Evolutionary conservation across 2,888 invertebrate genomes (phyloP), one percentile per base, ranked within the genome.

Genomic region (Meiosimyza platycephala): DNA sequence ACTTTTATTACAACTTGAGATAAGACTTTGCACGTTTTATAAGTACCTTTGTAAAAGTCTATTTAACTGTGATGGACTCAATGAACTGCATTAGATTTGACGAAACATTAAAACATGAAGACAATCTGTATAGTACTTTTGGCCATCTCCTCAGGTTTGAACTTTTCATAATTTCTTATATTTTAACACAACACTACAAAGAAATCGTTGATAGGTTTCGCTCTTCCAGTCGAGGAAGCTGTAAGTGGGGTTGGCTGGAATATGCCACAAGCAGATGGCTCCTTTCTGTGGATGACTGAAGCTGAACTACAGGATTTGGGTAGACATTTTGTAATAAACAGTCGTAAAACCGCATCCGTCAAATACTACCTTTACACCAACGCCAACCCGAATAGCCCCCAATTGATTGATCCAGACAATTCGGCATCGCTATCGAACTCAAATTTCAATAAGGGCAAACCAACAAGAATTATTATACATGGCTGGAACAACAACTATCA

Each of bases 401-500:
- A 76, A 12, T 16, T 59, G n/a, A 47, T 79, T 15, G 62, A 28
- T 6, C 2, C 33, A 0, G 63, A 51, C 40, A 52, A 74, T 51
- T n/a, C 15, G 1, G 12, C 12, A 1, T 47, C 68, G 0, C 67
- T 78, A n/a, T 16, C 15, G 16, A 63, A 60, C 4, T 74, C 79
- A 0, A 28, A 74, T 15, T 79, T 78, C 64, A 76, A 78, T 54
- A 71, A 60, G 51, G 47, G 62, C 6, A n/a, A 72, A 50, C 76
- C 77, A 63, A 78, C 78, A 1, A 73, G 80, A 52, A 71, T 82
- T 52, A 73, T 90, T 40, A 87, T 89, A 51, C 90, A 90, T 76
- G 90, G 90, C 6, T 90, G 90, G 90, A 87, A 88, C 71, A 89
- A 89, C 79, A 87, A 89, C 78, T 89, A 89, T 48, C 84, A 85